Evolutionary conservation across 2,888 invertebrate genomes (phyloP).

Genomic region (Phengaris arion): DNA sequence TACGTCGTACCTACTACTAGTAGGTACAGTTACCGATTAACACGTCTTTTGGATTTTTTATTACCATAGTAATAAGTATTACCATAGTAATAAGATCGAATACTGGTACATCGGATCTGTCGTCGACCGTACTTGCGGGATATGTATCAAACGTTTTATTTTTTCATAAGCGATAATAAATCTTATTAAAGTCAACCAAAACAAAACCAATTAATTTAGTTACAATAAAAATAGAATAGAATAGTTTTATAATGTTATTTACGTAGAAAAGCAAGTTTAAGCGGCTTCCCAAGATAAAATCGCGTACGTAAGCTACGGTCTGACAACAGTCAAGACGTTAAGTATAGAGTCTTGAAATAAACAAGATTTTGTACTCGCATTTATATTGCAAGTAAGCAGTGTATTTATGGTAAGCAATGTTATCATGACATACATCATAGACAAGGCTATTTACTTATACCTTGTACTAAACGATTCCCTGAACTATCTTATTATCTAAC

Average conservation of each 20-base stretch:
- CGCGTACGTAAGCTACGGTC: neutral
- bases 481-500: too few relatives aligned
- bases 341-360: constrained; percentile 30
- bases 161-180: neutral
- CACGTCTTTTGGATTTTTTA: too few relatives aligned
- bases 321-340: constrained; percentile 2
- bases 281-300: constrained; percentile 28
- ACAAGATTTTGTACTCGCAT: constrained; percentile 17
- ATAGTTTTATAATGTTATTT: neutral
- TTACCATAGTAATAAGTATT: too few relatives aligned
- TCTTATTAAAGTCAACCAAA: neutral
- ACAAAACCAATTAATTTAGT: neutral
- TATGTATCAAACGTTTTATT: too few relatives aligned
- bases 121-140: too few relatives aligned
- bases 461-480: neutral
- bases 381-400: constrained; percentile 21
- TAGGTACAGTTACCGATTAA: too few relatives aligned
- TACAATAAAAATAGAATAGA: neutral
- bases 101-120: too few relatives aligned
- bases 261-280: constrained; percentile 1
- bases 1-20: neutral
- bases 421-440: neutral
- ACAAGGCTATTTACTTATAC: neutral
- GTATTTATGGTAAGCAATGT: neutral
- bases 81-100: too few relatives aligned